Evolutionary conservation across 2,113 vertebrate species (phyloP), one percentile per base, ranked within the genome.

Genomic region (Pelusios castaneus): DNA sequence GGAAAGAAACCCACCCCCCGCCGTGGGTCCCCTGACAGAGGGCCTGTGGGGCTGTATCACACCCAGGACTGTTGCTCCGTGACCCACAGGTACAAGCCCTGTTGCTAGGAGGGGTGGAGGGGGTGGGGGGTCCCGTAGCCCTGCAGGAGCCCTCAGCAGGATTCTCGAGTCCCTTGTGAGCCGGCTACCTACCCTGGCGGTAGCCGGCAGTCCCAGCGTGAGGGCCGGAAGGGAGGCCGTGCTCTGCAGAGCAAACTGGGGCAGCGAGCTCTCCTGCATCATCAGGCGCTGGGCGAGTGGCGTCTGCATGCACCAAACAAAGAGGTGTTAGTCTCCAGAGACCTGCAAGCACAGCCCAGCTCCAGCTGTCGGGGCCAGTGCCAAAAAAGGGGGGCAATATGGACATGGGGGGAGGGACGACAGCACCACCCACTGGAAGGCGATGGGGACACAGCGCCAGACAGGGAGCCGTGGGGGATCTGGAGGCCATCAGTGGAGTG

Each of bases 171-270:
- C 73, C 3, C 80, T 91, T 10, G 13, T 21, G 2, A 34, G 29
- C 81, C 29, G 67, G 91, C 84, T 85, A 96, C 97, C 97, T 98
- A 99, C 99, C 99, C 99, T 98, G 96, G 92, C 94, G 94, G 98
- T 98, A 85, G 98, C 98, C 3, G 99, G 98, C 84, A 98, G 96
- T 29, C 98, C 98, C 96, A 98, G 98, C 0, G 98, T 98, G 97
- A 99, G 98, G 95, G 98, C 98, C 24, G 98, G 98, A 97, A 98
- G 98, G 80, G 98, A 97, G 84, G 97, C 96, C 10, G 97, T 90
- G 47, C 98, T 98, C 93, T 98, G 99, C 93, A 99, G 97, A 89
- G 98, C 98, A 93, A 99, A 98, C 94, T 99, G 99, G 56, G 98
- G 97, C 97, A 98, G 91, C 6, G 97, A 98, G 67, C 98, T 98